Evolutionary conservation across 2,113 vertebrate genomes (phyloP).

Genomic region (Egretta garzetta): DNA sequence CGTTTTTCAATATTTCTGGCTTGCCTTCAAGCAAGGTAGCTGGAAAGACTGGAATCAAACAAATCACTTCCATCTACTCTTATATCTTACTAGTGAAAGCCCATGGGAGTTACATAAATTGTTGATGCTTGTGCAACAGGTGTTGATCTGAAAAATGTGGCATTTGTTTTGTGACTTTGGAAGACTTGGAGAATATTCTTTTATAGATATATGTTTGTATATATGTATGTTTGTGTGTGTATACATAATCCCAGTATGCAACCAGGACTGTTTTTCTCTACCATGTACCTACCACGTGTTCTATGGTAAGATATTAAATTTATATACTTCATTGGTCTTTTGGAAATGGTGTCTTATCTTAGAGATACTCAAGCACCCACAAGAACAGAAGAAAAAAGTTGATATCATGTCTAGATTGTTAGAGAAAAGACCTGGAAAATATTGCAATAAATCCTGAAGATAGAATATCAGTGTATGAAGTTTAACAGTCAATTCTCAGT

Average conservation of each 20-base stretch:
- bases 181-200: background rate
- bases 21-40: background rate
- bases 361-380: background rate
- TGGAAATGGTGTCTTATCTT: background rate
- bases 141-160: background rate
- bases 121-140: background rate
- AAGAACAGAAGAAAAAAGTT: background rate
- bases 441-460: background rate
- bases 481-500: background rate
- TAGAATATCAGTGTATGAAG: background rate
- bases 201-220: background rate
- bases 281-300: background rate
- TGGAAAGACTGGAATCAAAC: background rate
- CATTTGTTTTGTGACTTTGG: background rate
- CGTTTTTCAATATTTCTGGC: background rate
- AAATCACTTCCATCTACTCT: background rate
- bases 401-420: background rate
- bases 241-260: background rate
- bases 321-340: background rate
- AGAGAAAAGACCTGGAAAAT: background rate
- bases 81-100: background rate
- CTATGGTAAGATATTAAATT: background rate
- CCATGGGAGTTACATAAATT: background rate
- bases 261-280: background rate
- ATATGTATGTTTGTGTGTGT: fast-evolving